Base-by-base conservation (phyloP, 92 coral and sea anemone genomes). In the Zoanthus solanderi region DNA sequence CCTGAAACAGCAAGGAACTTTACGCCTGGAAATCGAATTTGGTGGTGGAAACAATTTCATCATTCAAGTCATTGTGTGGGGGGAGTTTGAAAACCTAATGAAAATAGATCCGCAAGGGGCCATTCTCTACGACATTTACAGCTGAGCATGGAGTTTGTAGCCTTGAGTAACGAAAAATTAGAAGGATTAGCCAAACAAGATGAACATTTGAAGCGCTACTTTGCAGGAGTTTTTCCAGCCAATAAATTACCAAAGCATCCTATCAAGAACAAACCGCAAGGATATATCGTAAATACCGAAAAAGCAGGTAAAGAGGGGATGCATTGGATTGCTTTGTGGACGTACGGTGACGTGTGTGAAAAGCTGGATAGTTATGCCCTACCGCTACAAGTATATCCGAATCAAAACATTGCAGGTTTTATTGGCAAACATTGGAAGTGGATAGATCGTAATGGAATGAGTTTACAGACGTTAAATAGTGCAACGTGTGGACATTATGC, bases 261-360 rank as follows among this genome's bases (percentile, higher is more conserved):
- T 17, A 13, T 1, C 0, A 0, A 2, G 1, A 10, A 14, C 1
- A 58, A 13, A 13, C 68, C 68, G 0, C 68, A 61, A 61, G 68
- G 28, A 2, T 61, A 61, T 29, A 61, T 61, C 9, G 68, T 61
- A 5, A 61, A 61, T 6, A 61, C 68, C 0, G 68, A 61, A 0
- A 16, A 7, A 7, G 0, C 9, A 7, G 10, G 23, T 16, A 2
- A 42, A 16, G 54, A 53, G 4, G 78, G 78, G 11, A 10, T 28
- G 14, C 78, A 73, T 23, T 73, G 78, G 78, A 73, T 73, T 44
- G 78, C 78, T 12, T 2, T 73, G 6, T 73, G 54, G 78, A 73
- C 57, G 28, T 2, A 37, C 14, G 53, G 17, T 2, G 29, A 44
- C 5, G 53, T 17, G 5, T 73, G 78, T 1, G 78, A 73, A 16